phyloP scores from a whole-genome alignment of 1,140 invertebrate genomes.

The Luehdorfia chinensis region DNA sequence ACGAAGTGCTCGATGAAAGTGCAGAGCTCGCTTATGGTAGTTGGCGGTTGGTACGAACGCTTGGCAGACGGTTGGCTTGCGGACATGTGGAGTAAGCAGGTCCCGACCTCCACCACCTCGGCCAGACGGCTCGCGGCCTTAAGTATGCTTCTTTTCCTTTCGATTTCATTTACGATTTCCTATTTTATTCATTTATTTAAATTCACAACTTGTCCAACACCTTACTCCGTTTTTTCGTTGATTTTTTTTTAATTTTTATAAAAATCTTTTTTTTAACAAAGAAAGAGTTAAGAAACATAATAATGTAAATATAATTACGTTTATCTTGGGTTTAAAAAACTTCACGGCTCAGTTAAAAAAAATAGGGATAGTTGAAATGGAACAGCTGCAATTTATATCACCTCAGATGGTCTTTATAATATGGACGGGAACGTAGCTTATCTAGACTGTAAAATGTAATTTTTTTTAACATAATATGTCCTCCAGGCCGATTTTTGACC shows the following conservation, averaged over 20 bases:
- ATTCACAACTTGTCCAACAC: constrained; percentile 5
- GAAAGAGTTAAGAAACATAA: no score
- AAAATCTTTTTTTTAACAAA: no score
- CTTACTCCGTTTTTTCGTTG: no score
- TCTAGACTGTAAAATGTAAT: no score
- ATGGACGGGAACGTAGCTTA: no score
- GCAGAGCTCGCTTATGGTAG: constrained; percentile 70
- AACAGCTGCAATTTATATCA: constrained; percentile 60
- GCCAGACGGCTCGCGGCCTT: constrained; percentile 73
- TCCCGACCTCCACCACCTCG: constrained; percentile 71
- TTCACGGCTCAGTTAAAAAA: neutral
- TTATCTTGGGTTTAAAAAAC: no score
- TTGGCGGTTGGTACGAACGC: constrained; percentile 66
- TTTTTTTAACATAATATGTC: no score
- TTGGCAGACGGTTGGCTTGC: constrained; percentile 69
- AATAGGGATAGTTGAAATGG: constrained; percentile 15
- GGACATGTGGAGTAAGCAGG: constrained; percentile 75
- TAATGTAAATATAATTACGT: no score
- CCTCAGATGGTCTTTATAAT: no score
- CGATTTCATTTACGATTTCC: constrained; percentile 64
- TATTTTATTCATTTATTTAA: constrained; percentile 31
- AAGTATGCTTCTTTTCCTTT: constrained; percentile 75
- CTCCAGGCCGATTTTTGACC: no score
- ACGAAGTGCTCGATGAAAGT: constrained; percentile 68
- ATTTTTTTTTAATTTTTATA: no score